Evolutionary conservation across 1,140 invertebrate genomes (phyloP).

Genomic region (Oncopodura yosiiana): DNA sequence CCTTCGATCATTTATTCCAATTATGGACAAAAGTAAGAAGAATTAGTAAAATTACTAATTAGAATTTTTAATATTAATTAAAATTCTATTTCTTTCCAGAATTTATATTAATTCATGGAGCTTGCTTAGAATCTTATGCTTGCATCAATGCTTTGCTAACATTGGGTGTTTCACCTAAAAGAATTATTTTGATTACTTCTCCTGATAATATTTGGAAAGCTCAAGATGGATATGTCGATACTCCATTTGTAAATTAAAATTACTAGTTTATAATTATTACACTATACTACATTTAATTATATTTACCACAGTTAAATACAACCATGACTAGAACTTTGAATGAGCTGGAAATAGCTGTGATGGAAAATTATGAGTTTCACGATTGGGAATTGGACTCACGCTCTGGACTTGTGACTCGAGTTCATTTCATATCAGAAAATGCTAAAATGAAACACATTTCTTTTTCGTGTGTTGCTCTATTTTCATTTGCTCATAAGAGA

Average conservation of each 20-base stretch:
- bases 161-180: conserved; percentile 41
- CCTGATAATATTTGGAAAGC: conserved; percentile 22
- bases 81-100: conserved; percentile 12
- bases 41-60: not conserved
- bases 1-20: conserved; percentile 13
- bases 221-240: conserved; percentile 8
- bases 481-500: conserved; percentile 8
- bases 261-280: not conserved
- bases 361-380: conserved; percentile 15
- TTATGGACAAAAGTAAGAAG: conserved; percentile 10
- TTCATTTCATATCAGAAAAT: conserved; percentile 7
- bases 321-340: not conserved
- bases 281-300: not conserved
- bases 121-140: conserved; percentile 49
- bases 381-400: conserved; percentile 16
- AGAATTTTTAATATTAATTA: not conserved
- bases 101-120: conserved; percentile 52
- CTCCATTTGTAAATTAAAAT: conserved; percentile 3
- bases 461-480: conserved; percentile 25
- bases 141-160: conserved; percentile 49
- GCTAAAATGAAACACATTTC: not conserved
- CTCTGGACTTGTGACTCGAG: conserved; percentile 7
- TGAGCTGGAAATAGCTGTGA: conserved; percentile 2
- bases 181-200: conserved; percentile 22
- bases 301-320: conserved; percentile 3